phyloP scores from a whole-genome alignment of 2,888 invertebrate species.

The Plemyria rubiginata region DNA sequence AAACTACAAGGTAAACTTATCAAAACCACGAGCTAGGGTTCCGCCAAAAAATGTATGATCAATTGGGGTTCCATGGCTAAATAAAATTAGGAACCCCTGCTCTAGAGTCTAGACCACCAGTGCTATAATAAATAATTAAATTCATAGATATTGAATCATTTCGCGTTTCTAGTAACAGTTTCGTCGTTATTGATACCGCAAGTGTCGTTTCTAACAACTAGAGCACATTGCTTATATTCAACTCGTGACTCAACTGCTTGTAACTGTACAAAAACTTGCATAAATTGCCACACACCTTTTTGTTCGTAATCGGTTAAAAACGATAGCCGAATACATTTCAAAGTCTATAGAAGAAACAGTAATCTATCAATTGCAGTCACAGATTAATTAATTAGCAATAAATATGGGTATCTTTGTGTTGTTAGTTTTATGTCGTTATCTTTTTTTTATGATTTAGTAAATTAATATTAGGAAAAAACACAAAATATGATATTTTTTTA shows the following conservation, averaged over 20 bases:
- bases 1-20: too few species aligned
- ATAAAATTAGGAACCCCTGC: too few species aligned
- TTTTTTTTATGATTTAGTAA: too few species aligned
- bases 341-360: constrained; percentile 7
- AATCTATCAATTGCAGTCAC: background rate
- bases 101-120: too few species aligned
- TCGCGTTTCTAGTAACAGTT: background rate
- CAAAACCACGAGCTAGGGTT: too few species aligned
- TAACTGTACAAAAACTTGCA: constrained; percentile 15
- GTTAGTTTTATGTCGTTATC: too few species aligned
- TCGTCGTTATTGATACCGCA: background rate
- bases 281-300: constrained; percentile 10
- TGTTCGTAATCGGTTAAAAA: constrained; percentile 10
- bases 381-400: background rate
- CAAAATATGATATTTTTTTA: too few species aligned
- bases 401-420: background rate
- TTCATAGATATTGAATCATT: background rate
- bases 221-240: background rate
- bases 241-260: background rate
- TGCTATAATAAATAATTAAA: too few species aligned
- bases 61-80: too few species aligned
- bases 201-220: constrained; percentile 1
- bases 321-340: constrained; percentile 15
- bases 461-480: too few species aligned
- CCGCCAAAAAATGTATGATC: too few species aligned